Percentiles rank a stretch among this genome's conserved stretches.
phyloP scores from a whole-genome alignment of 2,113 vertebrate genomes.

The Crotalus tigris region DNA sequence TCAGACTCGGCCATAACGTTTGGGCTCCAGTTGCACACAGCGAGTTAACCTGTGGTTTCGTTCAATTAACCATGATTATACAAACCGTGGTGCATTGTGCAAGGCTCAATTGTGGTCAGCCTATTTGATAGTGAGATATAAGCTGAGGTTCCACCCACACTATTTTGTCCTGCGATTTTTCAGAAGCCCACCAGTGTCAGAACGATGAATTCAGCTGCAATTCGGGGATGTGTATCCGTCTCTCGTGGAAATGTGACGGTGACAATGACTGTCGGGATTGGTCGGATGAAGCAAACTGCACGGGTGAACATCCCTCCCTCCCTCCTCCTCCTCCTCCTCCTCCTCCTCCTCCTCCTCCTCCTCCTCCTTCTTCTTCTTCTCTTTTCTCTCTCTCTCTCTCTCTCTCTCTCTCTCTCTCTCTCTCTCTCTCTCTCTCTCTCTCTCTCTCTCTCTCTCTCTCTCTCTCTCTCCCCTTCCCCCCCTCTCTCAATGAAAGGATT shows the following conservation, averaged over 20 bases:
- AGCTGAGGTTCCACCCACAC: not conserved
- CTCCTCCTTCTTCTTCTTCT: no score
- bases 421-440: rapidly evolving
- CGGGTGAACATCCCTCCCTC: conserved; percentile 70
- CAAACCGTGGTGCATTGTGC: not conserved
- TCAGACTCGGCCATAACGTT: not conserved
- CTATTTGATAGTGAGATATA: not conserved
- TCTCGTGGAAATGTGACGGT: conserved; percentile 93
- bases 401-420: rapidly evolving
- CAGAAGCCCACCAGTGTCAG: conserved; percentile 90
- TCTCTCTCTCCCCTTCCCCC: rapidly evolving
- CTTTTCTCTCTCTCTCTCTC: rapidly evolving
- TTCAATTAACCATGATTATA: not conserved
- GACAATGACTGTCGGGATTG: conserved; percentile 98
- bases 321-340: rapidly evolving
- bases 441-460: rapidly evolving
- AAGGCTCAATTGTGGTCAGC: not conserved
- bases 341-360: rapidly evolving
- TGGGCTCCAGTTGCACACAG: not conserved
- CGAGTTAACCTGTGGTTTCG: not conserved
- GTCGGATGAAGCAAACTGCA: conserved; percentile 95
- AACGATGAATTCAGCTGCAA: conserved; percentile 87
- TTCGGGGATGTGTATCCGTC: conserved; percentile 90
- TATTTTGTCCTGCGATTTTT: not conserved
- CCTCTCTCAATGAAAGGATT: not conserved